phyloP scores from a whole-genome alignment of 2,797 vertebrate species.

The Anolis apletophallus region DNA sequence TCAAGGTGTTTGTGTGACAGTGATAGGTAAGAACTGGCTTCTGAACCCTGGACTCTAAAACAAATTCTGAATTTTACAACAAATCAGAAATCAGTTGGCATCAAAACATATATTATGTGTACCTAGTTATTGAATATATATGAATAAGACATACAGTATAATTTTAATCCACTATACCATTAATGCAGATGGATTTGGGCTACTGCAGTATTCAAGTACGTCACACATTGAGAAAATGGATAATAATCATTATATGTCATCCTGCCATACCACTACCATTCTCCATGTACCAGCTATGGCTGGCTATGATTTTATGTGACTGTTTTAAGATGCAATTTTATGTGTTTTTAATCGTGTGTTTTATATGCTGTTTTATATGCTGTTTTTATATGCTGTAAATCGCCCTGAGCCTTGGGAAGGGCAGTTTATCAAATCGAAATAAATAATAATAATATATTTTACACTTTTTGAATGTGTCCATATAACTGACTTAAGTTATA shows the following conservation, averaged over 20 bases:
- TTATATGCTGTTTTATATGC: too few species aligned
- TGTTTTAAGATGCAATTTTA: too few species aligned
- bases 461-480: neutral
- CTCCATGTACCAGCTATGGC: too few species aligned
- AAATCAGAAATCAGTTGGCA: neutral
- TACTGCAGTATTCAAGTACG: neutral
- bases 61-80: neutral
- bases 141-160: neutral
- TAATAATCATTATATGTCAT: neutral
- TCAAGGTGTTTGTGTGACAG: too few species aligned
- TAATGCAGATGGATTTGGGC: neutral
- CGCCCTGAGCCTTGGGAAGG: too few species aligned
- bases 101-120: neutral
- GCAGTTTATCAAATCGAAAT: too few species aligned
- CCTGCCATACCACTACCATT: too few species aligned
- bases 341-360: too few species aligned
- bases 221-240: neutral
- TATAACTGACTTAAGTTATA: conserved; percentile 12
- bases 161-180: neutral
- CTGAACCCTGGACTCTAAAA: neutral
- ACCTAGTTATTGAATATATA: neutral
- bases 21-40: too few species aligned
- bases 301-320: too few species aligned
- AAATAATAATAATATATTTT: neutral
- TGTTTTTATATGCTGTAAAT: too few species aligned